These are phyloP conservation scores for Latrodectus elegans DNA, from an alignment of 2,888 invertebrate species.

Conservation along the genomic window DNA sequence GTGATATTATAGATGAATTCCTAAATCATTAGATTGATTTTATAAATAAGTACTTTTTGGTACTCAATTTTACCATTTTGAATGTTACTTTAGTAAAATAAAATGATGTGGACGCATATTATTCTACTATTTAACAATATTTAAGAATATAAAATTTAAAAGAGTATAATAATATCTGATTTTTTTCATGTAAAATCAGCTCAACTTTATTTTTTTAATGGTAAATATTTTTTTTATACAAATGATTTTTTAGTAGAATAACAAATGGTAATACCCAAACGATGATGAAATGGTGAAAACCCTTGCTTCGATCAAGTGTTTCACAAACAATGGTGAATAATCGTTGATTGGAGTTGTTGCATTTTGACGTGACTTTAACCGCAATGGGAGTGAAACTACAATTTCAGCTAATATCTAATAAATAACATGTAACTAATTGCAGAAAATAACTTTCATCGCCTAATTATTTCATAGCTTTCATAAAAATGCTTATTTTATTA, in stretches of 20 bases:
- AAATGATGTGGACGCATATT: no score
- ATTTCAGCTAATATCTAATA: slow-evolving; percentile 52
- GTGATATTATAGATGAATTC: no score
- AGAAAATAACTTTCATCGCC: slow-evolving; percentile 49
- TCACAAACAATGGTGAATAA: slow-evolving; percentile 67
- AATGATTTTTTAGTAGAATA: slow-evolving; percentile 46
- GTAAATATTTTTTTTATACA: slow-evolving; percentile 30
- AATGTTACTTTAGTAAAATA: no score
- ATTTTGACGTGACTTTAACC: slow-evolving; percentile 68
- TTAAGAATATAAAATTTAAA: no score
- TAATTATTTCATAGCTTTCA: background rate
- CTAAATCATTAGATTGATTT: no score
- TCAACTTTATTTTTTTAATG: background rate
- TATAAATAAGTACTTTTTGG: no score
- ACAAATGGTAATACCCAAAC: slow-evolving; percentile 46
- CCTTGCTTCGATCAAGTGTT: slow-evolving; percentile 65
- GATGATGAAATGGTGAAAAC: slow-evolving; percentile 58
- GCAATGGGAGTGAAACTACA: slow-evolving; percentile 63
- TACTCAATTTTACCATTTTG: no score
- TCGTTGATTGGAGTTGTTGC: slow-evolving; percentile 65
- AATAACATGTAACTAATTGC: slow-evolving; percentile 49
- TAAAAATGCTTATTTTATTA: background rate
- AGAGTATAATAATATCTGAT: no score
- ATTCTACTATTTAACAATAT: no score
- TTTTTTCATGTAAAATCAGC: background rate